These are phyloP conservation scores for Embidobia sp. DNA, from an alignment of 2,888 invertebrate species.

Conservation along the genomic window DNA sequence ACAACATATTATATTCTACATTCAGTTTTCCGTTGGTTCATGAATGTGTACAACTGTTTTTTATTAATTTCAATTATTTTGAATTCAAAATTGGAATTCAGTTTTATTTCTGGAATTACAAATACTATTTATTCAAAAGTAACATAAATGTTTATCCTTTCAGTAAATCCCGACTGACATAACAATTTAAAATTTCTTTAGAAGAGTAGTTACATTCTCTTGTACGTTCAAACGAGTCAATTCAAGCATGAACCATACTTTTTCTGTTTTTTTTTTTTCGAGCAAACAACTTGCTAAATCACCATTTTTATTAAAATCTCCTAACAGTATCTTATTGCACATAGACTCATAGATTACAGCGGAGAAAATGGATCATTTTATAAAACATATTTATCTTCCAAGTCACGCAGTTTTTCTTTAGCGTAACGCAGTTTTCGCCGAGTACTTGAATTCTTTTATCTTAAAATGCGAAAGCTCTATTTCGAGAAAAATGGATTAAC, in stretches of 20 bases:
- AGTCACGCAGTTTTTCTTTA: slow-evolving; percentile 48
- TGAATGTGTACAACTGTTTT: no score
- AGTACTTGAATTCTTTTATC: slow-evolving; percentile 57
- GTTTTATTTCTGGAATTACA: no score
- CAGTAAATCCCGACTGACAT: no score
- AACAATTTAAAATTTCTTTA: no score
- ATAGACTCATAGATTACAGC: slow-evolving; percentile 29
- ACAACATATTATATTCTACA: no score
- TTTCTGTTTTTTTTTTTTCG: neutral
- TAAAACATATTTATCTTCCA: slow-evolving; percentile 47
- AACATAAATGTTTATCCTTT: no score
- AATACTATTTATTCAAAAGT: no score
- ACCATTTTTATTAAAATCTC: slow-evolving; percentile 40
- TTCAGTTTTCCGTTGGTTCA: no score
- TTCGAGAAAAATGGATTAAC: slow-evolving; percentile 67
- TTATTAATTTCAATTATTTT: no score
- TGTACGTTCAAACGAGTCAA: neutral
- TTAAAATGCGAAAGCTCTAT: slow-evolving; percentile 55
- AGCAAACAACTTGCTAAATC: slow-evolving; percentile 35
- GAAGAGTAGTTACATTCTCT: no score
- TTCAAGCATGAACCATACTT: neutral
- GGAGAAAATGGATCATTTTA: slow-evolving; percentile 43
- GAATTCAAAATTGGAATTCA: no score
- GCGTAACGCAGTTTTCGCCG: slow-evolving; percentile 49
- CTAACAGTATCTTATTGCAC: slow-evolving; percentile 45